Base-by-base conservation (phyloP, 2,797 vertebrate species). In the Microtus californicus region DNA sequence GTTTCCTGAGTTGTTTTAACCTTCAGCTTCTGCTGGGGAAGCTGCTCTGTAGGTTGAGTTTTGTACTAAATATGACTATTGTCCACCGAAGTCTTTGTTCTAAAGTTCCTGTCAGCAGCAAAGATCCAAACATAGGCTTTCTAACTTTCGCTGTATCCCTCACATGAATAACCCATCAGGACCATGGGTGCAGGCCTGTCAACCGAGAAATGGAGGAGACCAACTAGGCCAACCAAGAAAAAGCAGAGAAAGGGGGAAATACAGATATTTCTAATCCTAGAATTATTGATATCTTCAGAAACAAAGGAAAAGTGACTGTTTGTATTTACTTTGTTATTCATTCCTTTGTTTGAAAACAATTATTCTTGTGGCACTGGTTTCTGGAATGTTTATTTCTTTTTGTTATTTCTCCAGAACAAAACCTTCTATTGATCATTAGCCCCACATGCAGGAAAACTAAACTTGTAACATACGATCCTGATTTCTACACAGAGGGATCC, bases 321-420 rank as follows among this genome's bases (percentile, higher is more conserved):
- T 85, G 2, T 51, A 13, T 92, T 89, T 71, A 48, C 43, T 90
- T 89, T 37, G 25, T 81, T 48, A 54, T 74, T 59, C 27, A 45
- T 51, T 51, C 34, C 51, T 90, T 59, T 86, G n/a, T 91, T 85
- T 93, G 34, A 45, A 91, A 94, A 94, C 67, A 43, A 89, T 54
- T n/a, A 13, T 5, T 45, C 29, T 69, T 89, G 51, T 2, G 67
- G 34, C 37, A 59, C n/a, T 87, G 31, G 1, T 89, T 87, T 65
- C 45, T 31, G 13, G 45, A 83, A 74, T 37, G 69, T 79, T 56
- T 95, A 56, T 21, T 76, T 45, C 40, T 91, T 88, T 74, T 88
- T 78, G 56, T 73, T 73, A 19, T 65, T 81, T 94, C 61, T 74
- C 81, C 31, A 93, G 45, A 85, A 23, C 15, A 91, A 81, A 87